phyloP scores from a whole-genome alignment of 1,140 invertebrate genomes.

The Gonioctena quinquepunctata region DNA sequence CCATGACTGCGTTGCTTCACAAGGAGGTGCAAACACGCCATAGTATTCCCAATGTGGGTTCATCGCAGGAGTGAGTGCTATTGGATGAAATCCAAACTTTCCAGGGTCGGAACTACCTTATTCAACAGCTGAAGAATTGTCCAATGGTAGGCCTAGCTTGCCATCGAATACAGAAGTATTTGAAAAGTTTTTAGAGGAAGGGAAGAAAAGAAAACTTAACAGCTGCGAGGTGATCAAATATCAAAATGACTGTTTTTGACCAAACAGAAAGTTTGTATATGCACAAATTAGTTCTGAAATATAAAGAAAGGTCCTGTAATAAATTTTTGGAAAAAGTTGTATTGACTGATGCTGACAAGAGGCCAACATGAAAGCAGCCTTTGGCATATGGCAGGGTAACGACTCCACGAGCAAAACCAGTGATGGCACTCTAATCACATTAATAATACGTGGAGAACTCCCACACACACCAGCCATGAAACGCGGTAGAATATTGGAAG shows the following conservation, averaged over 20 bases:
- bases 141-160: background rate
- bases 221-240: too few species aligned
- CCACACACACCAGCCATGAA: conserved; percentile 46
- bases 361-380: background rate
- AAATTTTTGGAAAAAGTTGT: too few species aligned
- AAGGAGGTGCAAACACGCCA: conserved; percentile 40
- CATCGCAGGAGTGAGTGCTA: conserved; percentile 46
- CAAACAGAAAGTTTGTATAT: too few species aligned
- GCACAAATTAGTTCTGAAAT: too few species aligned
- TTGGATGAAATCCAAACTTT: conserved; percentile 47
- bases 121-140: background rate
- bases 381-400: conserved; percentile 33
- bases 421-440: conserved; percentile 42
- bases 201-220: background rate
- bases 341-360: background rate
- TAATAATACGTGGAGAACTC: conserved; percentile 45
- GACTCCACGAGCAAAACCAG: conserved; percentile 30
- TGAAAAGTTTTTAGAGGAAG: background rate
- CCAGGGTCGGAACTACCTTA: background rate
- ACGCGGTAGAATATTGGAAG: conserved; percentile 43
- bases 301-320: too few species aligned
- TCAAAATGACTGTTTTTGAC: too few species aligned
- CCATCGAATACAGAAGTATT: background rate
- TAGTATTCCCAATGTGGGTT: conserved; percentile 46
- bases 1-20: conserved; percentile 37